Conservation (phyloP, 92 coral and sea anemone species). For the Epizoanthus illoricatus region DNA sequence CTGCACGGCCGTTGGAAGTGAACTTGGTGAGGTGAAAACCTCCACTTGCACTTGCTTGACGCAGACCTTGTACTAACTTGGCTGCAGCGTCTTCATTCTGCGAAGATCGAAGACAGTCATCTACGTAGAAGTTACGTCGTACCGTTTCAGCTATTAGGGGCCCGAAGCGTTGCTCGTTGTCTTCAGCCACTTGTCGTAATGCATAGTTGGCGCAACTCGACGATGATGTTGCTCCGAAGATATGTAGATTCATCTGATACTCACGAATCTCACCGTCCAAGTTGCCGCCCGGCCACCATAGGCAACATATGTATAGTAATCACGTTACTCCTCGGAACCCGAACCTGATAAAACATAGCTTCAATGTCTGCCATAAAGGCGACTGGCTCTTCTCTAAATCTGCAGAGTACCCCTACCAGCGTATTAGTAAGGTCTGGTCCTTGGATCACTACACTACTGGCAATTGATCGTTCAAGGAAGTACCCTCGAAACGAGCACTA, state of each 20-base stretch:
- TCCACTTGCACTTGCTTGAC: slow-evolving; percentile 39
- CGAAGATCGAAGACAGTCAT: slow-evolving; percentile 48
- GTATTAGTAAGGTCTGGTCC: slow-evolving; percentile 66
- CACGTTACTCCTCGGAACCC: slow-evolving; percentile 23
- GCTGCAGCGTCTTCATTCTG: slow-evolving; percentile 46
- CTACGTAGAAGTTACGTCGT: slow-evolving; percentile 56
- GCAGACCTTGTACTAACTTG: slow-evolving; percentile 44
- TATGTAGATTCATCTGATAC: slow-evolving; percentile 57
- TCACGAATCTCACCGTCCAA: slow-evolving; percentile 40
- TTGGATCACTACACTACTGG: too few species aligned
- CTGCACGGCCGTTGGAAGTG: slow-evolving; percentile 42
- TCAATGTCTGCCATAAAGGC: slow-evolving; percentile 65
- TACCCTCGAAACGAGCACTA: slow-evolving; percentile 49
- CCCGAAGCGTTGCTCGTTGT: slow-evolving; percentile 39
- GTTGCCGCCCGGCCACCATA: slow-evolving; percentile 51
- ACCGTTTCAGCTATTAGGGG: slow-evolving; percentile 34
- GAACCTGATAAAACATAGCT: slow-evolving; percentile 63
- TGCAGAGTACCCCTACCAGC: slow-evolving; percentile 51
- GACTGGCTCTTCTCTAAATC: slow-evolving; percentile 58
- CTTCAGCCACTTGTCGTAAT: slow-evolving; percentile 42
- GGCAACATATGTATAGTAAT: slow-evolving; percentile 43
- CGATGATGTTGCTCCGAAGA: slow-evolving; percentile 59
- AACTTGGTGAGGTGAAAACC: slow-evolving; percentile 65
- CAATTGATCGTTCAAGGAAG: slow-evolving; percentile 57
- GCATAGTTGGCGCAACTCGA: slow-evolving; percentile 62